These are phyloP conservation scores for Acanthosepion pharaonis DNA, from an alignment of 2,888 invertebrate species.

Conservation along the genomic window DNA sequence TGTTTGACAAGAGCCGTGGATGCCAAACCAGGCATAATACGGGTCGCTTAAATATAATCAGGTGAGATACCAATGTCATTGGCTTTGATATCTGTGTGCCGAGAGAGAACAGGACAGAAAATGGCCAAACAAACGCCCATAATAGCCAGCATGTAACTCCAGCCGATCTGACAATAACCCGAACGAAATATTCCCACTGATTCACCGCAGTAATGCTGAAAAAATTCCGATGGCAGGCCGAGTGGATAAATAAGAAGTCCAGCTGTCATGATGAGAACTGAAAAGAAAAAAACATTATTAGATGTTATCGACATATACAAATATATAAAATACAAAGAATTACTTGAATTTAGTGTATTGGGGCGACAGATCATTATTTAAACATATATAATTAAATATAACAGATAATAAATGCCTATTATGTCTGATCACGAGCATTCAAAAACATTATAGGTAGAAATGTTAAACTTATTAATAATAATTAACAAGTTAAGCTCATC, in stretches of 20 bases:
- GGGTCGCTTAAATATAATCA: neutral
- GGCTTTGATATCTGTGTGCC: slow-evolving; percentile 56
- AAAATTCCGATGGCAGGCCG: slow-evolving; percentile 74
- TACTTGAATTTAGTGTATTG: no score
- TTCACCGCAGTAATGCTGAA: slow-evolving; percentile 72
- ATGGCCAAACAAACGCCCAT: slow-evolving; percentile 74
- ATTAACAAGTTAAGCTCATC: no score
- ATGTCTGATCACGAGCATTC: no score
- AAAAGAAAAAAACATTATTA: slow-evolving; percentile 56
- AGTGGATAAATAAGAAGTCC: slow-evolving; percentile 75
- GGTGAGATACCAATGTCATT: slow-evolving; percentile 43
- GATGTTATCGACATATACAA: neutral
- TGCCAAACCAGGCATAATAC: no score
- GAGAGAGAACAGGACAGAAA: slow-evolving; percentile 75
- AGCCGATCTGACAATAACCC: slow-evolving; percentile 74
- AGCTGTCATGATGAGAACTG: slow-evolving; percentile 74
- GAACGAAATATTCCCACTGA: slow-evolving; percentile 66
- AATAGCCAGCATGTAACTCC: slow-evolving; percentile 75
- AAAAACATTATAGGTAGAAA: no score
- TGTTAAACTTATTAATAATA: no score
- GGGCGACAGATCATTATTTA: no score
- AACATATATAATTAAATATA: no score
- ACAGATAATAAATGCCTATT: no score
- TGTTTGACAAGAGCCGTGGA: no score
- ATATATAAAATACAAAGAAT: no score